Base-by-base conservation (phyloP, 2,888 invertebrate genomes). In the Blastobasis lacticolella region DNA sequence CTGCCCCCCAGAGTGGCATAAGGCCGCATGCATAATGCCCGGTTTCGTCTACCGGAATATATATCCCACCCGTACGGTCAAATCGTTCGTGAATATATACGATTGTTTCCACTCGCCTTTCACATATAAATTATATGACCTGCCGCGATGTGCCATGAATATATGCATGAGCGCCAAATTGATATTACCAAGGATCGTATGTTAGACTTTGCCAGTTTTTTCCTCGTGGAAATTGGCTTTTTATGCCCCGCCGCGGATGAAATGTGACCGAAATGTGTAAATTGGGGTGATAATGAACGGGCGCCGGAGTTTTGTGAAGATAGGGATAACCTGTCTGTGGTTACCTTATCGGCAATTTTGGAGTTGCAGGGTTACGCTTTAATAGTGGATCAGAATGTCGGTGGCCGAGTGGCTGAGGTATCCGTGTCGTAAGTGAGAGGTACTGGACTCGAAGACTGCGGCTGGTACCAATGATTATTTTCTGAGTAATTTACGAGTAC, bases 61-160 rank as follows among this genome's bases (percentile, higher is more conserved):
- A 72, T 69, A 66, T 71, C 60, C 62, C 59, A 61, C 62, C 69
- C 59, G 66, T 64, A 64, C 66, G 60, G 71, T 66, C 77, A 84
- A 88, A 86, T 85, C 85, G 83, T 75, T 75, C 73, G 82, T 73
- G 80, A 83, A 85, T 75, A 74, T 71, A 69, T 81, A 77, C 74
- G 72, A 82, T 85, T 85, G 84, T 85, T 82, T 73, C 78, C 71
- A 68, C 69, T 71, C 62, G 62, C 67, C 71, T 69, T 78, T 77
- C 78, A 84, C 81, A 86, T 85, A 87, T 88, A 86, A 86, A 86
- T 87, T 86, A 87, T 86, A 86, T 85, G 88, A 86, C 85, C 80
- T 75, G 72, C 72, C 73, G 69, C 71, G 75, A 75, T 71, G 75
- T 66, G 70, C 61, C 68, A 87, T 88, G 88, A 86, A 88, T 88